Evolutionary conservation across 2,113 vertebrate genomes (phyloP).

Genomic region (Pontoporia blainvillei): DNA sequence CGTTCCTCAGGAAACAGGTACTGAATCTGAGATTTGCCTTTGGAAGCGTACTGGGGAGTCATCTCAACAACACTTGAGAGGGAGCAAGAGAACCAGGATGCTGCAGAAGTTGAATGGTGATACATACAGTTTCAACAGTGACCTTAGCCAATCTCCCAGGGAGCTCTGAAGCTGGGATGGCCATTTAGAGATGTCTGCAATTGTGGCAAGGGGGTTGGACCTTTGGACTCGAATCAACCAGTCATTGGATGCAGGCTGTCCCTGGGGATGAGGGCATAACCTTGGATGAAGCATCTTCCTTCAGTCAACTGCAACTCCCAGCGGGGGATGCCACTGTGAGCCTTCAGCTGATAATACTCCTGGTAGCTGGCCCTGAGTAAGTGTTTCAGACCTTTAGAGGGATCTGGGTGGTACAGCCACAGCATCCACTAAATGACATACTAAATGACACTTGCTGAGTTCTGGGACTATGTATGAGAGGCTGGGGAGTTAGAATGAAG

Average conservation of each 20-base stretch:
- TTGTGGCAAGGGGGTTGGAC: background rate
- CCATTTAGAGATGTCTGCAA: background rate
- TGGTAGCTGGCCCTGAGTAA: background rate
- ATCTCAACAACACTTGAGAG: background rate
- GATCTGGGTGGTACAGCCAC: background rate
- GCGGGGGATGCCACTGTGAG: background rate
- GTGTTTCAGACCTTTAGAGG: background rate
- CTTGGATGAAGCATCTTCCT: background rate
- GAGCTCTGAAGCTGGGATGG: background rate
- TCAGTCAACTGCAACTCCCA: background rate
- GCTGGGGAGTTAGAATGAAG: background rate
- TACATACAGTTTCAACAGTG: background rate
- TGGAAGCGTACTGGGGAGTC: background rate
- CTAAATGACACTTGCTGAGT: background rate
- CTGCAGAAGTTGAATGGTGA: background rate
- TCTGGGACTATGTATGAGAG: background rate
- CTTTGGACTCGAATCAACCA: background rate
- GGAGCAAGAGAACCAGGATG: background rate
- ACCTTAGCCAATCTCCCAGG: background rate
- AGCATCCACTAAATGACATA: background rate
- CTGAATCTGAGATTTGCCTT: background rate
- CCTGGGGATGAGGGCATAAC: background rate
- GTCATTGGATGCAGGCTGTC: background rate
- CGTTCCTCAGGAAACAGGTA: background rate
- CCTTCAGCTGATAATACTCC: background rate